Evolutionary conservation across 2,888 invertebrate species (phyloP), one percentile per base, ranked within the genome.

Genomic region (Chromoteleia sp.): DNA sequence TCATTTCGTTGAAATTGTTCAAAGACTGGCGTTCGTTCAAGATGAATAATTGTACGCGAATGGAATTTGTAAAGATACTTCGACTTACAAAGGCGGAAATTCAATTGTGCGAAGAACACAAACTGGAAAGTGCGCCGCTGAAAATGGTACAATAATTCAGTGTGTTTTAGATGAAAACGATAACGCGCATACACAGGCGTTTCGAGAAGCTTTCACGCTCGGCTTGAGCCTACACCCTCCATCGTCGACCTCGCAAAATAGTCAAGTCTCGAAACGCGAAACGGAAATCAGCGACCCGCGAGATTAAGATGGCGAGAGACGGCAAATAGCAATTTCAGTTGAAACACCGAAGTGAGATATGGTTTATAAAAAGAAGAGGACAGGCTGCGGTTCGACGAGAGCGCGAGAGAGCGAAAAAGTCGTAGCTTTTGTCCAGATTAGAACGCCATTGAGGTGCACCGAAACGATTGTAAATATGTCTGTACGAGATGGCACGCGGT

Each of bases 401-500:
- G 33, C 33, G 8, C 33, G 33, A 8, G 8, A 8, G 7, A 8
- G n/a, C n/a, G 39, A 59, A 59, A 48, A 48, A 73, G 41, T 45
- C 70, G 58, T 29, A 33, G 73, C 71, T 74, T 76, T 82, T 81
- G 86, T 85, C 85, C 79, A 85, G 86, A 88, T 87, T 87, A 88
- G 86, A 88, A 86, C 52, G 76, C 82, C 76, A 83, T 87, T 82
- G 80, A 82, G 77, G 70, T 84, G 84, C 83, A 85, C 80, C 80
- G 73, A 84, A 85, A 75, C 75, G 83, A 81, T 85, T 85, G 85
- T 86, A 87, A 87, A 87, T 88, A 88, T 84, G 15, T 74, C 54
- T n/a, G 21, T 14, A 1, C 33, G 7, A 25, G n/a, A 41, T 14
- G 36, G 56, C 21, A 52, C 25, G 33, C 58, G 74, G 63, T 54